phyloP scores from a whole-genome alignment of 2,888 invertebrate species.

The Heliconius hortense region DNA sequence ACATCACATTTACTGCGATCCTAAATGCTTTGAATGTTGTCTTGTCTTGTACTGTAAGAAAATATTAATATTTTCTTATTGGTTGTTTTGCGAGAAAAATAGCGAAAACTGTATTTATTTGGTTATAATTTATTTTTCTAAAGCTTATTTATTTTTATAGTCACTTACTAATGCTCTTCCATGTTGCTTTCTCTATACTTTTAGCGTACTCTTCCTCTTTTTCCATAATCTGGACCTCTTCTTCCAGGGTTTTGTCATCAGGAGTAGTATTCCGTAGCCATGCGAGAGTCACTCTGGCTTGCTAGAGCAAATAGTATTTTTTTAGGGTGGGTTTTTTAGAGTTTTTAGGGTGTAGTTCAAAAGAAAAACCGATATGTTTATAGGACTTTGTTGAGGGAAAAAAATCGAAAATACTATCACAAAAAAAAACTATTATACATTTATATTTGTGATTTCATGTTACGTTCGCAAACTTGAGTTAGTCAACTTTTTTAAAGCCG shows the following conservation, averaged over 20 bases:
- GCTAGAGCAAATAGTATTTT: constrained; percentile 50
- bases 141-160: neutral
- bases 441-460: no score
- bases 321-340: no score
- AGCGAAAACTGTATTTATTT: neutral
- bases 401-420: no score
- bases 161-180: constrained; percentile 68
- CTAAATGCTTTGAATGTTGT: constrained; percentile 76
- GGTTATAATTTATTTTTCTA: neutral
- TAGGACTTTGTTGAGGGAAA: no score
- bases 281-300: constrained; percentile 65
- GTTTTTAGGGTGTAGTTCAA: no score
- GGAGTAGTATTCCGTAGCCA: constrained; percentile 70
- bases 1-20: constrained; percentile 74
- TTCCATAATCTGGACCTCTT: constrained; percentile 66
- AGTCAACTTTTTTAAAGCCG: no score
- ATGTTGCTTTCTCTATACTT: constrained; percentile 65
- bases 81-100: neutral
- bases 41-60: constrained; percentile 69
- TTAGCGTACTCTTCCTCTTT: constrained; percentile 65
- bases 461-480: no score
- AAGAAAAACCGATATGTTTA: no score
- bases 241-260: constrained; percentile 69
- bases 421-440: no score
- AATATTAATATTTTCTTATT: neutral